phyloP scores from a whole-genome alignment of 2,888 invertebrate genomes.

The Belgica antarctica region DNA sequence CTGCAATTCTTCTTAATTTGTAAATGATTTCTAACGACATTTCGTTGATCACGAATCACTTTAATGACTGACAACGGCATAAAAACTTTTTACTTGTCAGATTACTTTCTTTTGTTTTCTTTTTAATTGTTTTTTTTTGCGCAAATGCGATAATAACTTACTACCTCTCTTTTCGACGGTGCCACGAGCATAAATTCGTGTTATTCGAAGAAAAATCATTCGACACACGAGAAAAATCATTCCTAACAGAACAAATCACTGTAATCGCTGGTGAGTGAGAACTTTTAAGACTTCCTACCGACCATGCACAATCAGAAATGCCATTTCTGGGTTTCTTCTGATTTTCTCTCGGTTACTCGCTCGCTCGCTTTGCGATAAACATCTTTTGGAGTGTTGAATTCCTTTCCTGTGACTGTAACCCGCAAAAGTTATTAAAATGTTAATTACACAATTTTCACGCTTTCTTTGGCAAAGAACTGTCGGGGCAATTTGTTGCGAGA shows the following conservation, averaged over 20 bases:
- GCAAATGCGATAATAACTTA: background rate
- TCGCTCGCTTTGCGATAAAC: background rate
- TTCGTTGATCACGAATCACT: conserved; percentile 2
- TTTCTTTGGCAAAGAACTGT: conserved; percentile 2
- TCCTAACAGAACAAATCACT: background rate
- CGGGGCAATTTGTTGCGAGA: background rate
- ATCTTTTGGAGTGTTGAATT: background rate
- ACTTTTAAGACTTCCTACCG: conserved; percentile 11
- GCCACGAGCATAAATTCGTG: background rate
- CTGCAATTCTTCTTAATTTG: conserved; percentile 10
- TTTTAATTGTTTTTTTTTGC: background rate
- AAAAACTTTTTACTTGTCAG: background rate
- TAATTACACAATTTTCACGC: conserved; percentile 34
- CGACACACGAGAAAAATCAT: background rate
- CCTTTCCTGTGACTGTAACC: conserved; percentile 12
- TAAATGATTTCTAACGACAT: conserved; percentile 21
- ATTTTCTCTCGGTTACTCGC: background rate
- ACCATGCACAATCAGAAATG: background rate
- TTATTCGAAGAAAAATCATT: background rate
- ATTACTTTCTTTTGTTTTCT: conserved; percentile 30
- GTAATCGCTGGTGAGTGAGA: conserved; percentile 7
- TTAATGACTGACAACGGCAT: background rate
- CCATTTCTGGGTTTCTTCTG: background rate
- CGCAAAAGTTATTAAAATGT: conserved; percentile 24
- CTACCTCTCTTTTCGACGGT: background rate